Evolutionary conservation across 2,113 vertebrate species (phyloP).

Genomic region (Tinamus guttatus): DNA sequence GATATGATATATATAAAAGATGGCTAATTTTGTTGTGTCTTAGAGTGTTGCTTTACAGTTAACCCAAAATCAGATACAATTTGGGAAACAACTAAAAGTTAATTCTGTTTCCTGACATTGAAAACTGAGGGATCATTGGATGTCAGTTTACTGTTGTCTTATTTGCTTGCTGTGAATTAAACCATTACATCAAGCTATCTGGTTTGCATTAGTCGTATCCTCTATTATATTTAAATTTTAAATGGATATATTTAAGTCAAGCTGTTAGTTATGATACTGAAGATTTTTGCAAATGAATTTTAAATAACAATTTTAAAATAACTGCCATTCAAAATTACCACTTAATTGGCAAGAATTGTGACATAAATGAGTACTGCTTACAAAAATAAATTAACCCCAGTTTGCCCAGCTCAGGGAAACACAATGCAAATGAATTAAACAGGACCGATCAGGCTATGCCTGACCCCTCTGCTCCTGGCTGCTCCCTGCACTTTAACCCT

Average conservation of each 20-base stretch:
- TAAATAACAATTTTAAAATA: not conserved
- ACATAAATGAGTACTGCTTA: not conserved
- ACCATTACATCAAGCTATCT: not conserved
- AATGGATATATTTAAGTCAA: not conserved
- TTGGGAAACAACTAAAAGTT: not conserved
- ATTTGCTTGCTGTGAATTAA: not conserved
- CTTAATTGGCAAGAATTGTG: not conserved
- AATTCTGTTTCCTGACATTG: not conserved
- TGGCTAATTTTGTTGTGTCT: constrained; percentile 21
- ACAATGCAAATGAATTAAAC: constrained; percentile 49
- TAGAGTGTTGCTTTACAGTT: constrained; percentile 17
- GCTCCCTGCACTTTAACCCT: constrained; percentile 69
- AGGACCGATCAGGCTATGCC: constrained; percentile 59
- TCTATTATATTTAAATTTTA: not conserved
- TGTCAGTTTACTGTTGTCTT: not conserved
- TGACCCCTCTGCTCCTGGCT: constrained; percentile 63
- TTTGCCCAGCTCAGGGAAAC: not conserved
- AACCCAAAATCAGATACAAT: not conserved
- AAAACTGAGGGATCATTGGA: not conserved
- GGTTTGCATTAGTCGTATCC: not conserved
- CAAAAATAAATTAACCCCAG: not conserved
- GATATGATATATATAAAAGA: constrained; percentile 20
- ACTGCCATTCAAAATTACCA: not conserved
- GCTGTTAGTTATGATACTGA: not conserved
- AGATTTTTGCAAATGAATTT: constrained; percentile 5